phyloP scores from a whole-genome alignment of 2,888 invertebrate species.

The Oscheius myriophilus region DNA sequence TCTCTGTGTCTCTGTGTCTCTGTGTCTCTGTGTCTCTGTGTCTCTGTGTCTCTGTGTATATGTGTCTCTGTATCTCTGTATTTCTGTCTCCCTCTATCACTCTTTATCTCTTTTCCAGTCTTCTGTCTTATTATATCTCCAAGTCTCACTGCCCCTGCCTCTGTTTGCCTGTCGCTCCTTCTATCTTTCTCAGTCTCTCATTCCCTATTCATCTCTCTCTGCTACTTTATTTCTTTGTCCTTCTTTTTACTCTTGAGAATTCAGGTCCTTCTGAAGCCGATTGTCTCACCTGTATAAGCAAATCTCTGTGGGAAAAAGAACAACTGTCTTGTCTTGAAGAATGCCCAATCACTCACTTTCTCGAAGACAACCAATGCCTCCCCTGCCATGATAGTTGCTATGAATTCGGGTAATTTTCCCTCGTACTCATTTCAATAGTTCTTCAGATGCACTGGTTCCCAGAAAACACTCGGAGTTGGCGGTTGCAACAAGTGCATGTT shows the following conservation, averaged over 20 bases:
- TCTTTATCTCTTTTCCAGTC: no score
- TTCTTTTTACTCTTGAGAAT: neutral
- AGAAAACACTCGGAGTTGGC: constrained; percentile 82
- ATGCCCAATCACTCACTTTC: constrained; percentile 12
- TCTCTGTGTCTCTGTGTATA: no score
- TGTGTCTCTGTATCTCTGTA: no score
- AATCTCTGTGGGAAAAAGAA: neutral
- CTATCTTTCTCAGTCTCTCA: neutral
- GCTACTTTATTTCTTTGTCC: neutral
- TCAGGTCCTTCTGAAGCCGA: constrained; percentile 23
- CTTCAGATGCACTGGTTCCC: constrained; percentile 86
- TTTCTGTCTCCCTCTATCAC: no score
- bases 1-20: no score
- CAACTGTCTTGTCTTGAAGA: constrained; percentile 10
- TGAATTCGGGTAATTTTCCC: constrained; percentile 26
- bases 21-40: no score
- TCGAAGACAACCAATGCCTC: constrained; percentile 23
- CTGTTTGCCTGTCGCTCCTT: no score
- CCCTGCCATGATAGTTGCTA: constrained; percentile 34
- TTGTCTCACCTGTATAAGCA: constrained; percentile 16
- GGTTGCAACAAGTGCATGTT: constrained; percentile 92
- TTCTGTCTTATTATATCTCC: no score
- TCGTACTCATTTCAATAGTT: neutral
- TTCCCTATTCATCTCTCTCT: neutral
- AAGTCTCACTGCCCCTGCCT: no score